Evolutionary conservation across 1,140 invertebrate genomes (phyloP).

Genomic region (Drosophila nasuta): DNA sequence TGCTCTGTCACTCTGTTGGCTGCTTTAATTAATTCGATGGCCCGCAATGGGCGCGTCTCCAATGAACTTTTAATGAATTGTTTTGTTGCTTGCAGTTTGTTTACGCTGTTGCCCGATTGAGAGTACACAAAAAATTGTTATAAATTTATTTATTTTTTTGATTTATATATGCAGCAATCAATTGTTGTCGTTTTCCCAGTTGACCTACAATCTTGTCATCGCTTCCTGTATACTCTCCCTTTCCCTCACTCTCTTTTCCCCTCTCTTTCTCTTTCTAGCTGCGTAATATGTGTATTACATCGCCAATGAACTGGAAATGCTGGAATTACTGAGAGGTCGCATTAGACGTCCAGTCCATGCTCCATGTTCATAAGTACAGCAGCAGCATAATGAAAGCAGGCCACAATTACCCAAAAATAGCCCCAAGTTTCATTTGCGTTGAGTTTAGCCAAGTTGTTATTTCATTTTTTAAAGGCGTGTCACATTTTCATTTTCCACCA

Average conservation of each 20-base stretch:
- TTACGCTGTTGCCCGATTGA: constrained; percentile 67
- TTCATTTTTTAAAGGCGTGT: constrained; percentile 31
- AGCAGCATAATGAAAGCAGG: constrained; percentile 59
- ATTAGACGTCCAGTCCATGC: constrained; percentile 9
- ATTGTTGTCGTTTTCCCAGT: not conserved
- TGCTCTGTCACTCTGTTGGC: constrained; percentile 22
- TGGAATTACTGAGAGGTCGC: constrained; percentile 17
- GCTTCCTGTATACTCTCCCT: not conserved
- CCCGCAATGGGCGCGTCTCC: constrained; percentile 70
- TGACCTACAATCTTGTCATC: constrained; percentile 64
- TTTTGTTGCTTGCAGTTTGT: constrained; percentile 72
- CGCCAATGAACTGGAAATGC: constrained; percentile 66
- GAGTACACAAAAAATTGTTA: constrained; percentile 58
- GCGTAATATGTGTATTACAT: constrained; percentile 52
- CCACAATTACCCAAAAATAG: constrained; percentile 80
- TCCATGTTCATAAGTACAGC: constrained; percentile 2
- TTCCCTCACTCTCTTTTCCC: not conserved
- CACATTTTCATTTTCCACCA: constrained; percentile 13
- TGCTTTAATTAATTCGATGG: constrained; percentile 78
- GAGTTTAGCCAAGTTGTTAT: constrained; percentile 29
- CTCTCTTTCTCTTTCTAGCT: not conserved
- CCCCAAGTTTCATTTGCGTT: constrained; percentile 3
- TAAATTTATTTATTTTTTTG: constrained; percentile 33
- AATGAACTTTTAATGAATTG: constrained; percentile 71
- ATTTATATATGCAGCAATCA: constrained; percentile 5